A percentile compares a stretch with the other conserved stretches of the same genome.
phyloP scores from a whole-genome alignment of 2,113 vertebrate genomes.

The Nestor notabilis region DNA sequence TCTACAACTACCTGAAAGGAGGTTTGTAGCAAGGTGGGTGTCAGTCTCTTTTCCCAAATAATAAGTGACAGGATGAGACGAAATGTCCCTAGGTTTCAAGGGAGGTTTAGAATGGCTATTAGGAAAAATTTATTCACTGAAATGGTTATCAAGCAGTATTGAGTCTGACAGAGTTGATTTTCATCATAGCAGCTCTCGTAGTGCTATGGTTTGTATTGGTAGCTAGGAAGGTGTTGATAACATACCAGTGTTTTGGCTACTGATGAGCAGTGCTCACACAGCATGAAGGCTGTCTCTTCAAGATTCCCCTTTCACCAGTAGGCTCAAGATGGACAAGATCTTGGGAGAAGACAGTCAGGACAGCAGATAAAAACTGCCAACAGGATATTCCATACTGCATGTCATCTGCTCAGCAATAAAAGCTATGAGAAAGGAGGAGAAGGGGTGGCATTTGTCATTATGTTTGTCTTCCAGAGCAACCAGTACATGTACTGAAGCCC shows the following conservation, averaged over 20 bases:
- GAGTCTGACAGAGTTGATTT: not conserved
- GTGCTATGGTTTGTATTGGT: not conserved
- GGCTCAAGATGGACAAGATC: not conserved
- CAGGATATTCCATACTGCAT: not conserved
- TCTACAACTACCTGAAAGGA: not conserved
- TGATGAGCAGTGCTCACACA: not conserved
- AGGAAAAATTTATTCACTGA: not conserved
- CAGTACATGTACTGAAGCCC: not conserved
- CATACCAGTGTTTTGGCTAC: not conserved
- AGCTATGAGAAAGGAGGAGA: not conserved
- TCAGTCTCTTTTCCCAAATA: not conserved
- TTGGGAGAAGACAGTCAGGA: not conserved
- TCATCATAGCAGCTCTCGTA: not conserved
- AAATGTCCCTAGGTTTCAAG: not conserved
- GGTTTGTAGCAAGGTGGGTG: not conserved
- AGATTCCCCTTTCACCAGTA: accelerated
- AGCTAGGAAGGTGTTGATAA: not conserved
- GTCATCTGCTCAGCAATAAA: not conserved
- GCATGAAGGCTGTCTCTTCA: not conserved
- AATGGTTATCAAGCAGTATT: not conserved
- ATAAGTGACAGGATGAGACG: not conserved
- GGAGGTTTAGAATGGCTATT: not conserved
- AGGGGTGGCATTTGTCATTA: not conserved
- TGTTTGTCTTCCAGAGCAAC: not conserved
- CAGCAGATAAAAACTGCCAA: not conserved